Evolutionary conservation across 1,140 invertebrate species (phyloP).

Genomic region (Aporrectodea caliginosa): DNA sequence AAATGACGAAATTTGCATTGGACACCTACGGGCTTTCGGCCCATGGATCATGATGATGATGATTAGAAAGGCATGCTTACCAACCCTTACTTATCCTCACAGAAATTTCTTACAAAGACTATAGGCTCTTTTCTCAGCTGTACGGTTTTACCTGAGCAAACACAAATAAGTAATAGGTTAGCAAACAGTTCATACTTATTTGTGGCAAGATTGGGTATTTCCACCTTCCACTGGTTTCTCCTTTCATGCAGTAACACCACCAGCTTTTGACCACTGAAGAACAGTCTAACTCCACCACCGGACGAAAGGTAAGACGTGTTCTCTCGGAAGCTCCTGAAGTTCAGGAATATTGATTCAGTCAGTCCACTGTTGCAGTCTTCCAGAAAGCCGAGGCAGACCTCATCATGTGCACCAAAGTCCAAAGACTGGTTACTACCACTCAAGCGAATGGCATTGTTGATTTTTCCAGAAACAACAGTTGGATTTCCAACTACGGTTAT

Average conservation of each 20-base stretch:
- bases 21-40: no score
- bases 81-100: no score
- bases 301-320: slow-evolving; percentile 31
- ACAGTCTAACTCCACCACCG: slow-evolving; percentile 23
- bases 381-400: slow-evolving; percentile 48
- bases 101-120: no score
- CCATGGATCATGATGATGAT: no score
- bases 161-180: no score
- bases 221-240: slow-evolving; percentile 23
- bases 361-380: slow-evolving; percentile 45
- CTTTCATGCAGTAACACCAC: slow-evolving; percentile 5
- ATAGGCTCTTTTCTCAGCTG: no score
- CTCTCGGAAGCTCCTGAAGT: slow-evolving; percentile 30
- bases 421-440: slow-evolving; percentile 46
- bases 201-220: no score
- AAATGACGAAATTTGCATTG: no score
- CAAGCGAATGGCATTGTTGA: slow-evolving; percentile 44
- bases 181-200: no score
- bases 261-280: slow-evolving; percentile 17
- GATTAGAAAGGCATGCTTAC: no score
- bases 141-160: no score
- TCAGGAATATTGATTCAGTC: slow-evolving; percentile 48
- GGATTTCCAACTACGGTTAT: slow-evolving; percentile 39
- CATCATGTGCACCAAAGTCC: slow-evolving; percentile 41
- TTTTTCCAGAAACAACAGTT: slow-evolving; percentile 44